Conservation (phyloP, 2,888 invertebrate genomes). For the Chydorus sphaericus region DNA sequence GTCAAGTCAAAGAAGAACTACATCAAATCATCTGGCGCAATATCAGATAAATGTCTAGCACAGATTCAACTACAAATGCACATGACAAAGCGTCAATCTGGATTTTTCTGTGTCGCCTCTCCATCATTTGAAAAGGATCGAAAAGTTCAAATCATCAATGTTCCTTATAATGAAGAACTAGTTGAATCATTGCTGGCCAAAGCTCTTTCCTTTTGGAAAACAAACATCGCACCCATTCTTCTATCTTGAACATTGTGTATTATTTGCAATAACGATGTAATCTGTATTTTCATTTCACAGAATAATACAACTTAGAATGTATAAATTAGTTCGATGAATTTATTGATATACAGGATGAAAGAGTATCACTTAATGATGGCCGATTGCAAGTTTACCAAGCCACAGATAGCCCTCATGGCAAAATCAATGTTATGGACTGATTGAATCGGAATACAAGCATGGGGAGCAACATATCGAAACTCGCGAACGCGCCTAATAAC, state of each 20-base stretch:
- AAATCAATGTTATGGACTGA: neutral
- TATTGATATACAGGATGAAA: too few species aligned
- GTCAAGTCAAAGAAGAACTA: constrained; percentile 10
- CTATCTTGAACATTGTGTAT: neutral
- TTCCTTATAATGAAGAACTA: neutral
- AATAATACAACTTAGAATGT: neutral
- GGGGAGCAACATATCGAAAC: neutral
- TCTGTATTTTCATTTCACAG: too few species aligned
- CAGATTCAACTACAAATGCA: neutral
- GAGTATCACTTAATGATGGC: neutral
- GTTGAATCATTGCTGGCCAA: neutral
- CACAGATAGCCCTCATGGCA: neutral
- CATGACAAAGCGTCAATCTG: neutral
- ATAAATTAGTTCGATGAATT: neutral
- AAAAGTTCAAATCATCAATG: neutral
- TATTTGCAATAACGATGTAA: too few species aligned
- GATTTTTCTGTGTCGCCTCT: neutral
- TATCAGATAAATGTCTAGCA: neutral
- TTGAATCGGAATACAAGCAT: neutral
- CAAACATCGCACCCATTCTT: neutral
- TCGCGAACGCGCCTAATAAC: constrained; percentile 4
- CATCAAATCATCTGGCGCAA: neutral
- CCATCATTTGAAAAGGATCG: neutral
- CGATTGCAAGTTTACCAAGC: neutral
- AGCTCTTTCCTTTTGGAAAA: neutral